Evolutionary conservation across 2,888 invertebrate species (phyloP).

Genomic region (Zygogramma bicolorata): DNA sequence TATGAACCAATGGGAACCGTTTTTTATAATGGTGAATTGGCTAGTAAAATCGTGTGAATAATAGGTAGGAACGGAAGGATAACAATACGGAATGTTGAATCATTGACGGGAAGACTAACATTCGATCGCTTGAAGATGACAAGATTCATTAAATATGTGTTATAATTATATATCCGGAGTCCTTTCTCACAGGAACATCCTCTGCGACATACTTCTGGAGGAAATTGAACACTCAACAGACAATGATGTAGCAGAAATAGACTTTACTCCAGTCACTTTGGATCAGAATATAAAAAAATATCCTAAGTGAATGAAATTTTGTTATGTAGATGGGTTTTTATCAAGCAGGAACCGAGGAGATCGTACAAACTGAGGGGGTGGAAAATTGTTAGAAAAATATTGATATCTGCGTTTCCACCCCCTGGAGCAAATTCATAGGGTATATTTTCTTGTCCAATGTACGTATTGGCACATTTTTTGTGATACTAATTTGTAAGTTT

Average conservation of each 20-base stretch:
- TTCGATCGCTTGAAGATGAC: neutral
- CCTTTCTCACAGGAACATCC: conserved; percentile 36
- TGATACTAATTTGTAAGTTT: no score
- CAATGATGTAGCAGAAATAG: conserved; percentile 13
- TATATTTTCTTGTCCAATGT: no score
- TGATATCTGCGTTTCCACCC: no score
- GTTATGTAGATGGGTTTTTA: no score
- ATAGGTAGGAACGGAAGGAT: neutral
- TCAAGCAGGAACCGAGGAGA: no score
- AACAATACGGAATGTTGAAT: neutral
- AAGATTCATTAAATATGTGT: neutral
- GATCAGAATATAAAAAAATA: neutral
- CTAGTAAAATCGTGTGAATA: neutral
- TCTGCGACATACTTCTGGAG: conserved; percentile 23
- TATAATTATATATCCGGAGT: conserved; percentile 26
- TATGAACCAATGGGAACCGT: neutral
- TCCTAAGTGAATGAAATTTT: neutral
- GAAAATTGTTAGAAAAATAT: no score
- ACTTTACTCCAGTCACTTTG: neutral
- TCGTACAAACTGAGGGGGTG: no score
- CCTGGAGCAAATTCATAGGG: no score
- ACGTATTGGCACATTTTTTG: no score
- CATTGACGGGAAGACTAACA: neutral
- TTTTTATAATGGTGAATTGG: neutral
- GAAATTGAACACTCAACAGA: conserved; percentile 18